Evolutionary conservation across 2,113 vertebrate species (phyloP).

Genomic region (Cyprinodon variegatus): DNA sequence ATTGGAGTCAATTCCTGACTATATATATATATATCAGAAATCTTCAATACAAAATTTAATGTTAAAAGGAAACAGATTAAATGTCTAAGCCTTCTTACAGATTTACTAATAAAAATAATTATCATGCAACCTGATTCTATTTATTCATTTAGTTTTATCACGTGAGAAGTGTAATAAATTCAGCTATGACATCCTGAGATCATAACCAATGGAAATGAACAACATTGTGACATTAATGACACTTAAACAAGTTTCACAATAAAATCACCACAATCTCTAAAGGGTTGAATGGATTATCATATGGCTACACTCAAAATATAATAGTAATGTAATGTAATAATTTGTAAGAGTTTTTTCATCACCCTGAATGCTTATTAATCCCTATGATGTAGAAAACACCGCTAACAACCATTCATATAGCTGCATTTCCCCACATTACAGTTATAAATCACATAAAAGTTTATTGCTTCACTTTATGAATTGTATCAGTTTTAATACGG

Average conservation of each 20-base stretch:
- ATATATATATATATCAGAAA: no score
- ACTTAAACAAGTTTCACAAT: slow-evolving; percentile 53
- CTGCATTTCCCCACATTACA: slow-evolving; percentile 11
- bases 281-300: slow-evolving; percentile 37
- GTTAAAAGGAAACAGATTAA: no score
- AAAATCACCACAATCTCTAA: slow-evolving; percentile 39
- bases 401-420: slow-evolving; percentile 13
- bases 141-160: neutral
- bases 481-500: slow-evolving; percentile 1
- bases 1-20: no score
- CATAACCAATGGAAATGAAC: slow-evolving; percentile 56
- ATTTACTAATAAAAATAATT: no score
- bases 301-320: slow-evolving; percentile 46
- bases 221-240: slow-evolving; percentile 58
- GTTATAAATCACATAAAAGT: neutral
- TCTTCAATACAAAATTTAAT: no score
- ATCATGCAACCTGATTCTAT: no score
- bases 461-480: slow-evolving; percentile 1
- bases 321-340: neutral
- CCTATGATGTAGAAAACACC: slow-evolving; percentile 4
- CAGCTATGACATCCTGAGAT: slow-evolving; percentile 28
- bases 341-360: slow-evolving; percentile 26
- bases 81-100: no score
- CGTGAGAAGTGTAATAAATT: slow-evolving; percentile 2
- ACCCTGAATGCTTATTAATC: slow-evolving; percentile 13